Evolutionary conservation across 1,140 invertebrate genomes (phyloP), one percentile per base, ranked within the genome.

Genomic region (Drosophila mauritiana): DNA sequence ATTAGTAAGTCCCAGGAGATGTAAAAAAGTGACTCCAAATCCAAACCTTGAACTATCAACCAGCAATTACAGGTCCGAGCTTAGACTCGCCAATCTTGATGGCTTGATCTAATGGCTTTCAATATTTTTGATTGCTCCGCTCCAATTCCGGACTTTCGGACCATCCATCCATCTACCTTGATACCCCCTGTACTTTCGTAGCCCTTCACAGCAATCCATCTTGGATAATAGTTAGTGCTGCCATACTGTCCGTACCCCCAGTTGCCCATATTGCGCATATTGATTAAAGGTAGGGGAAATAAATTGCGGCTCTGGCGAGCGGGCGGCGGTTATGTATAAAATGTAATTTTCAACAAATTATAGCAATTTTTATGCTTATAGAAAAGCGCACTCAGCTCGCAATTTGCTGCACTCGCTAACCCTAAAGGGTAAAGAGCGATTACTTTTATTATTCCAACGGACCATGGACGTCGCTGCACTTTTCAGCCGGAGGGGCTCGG

Each of bases 351-450:
- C 62, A 79, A 77, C 75, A 91, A 91, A 91, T 91, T 91, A 91
- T 91, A 91, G 90, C 83, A 91, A 90, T 91, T 91, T 91, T 85
- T 78, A 80, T 84, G 84, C 80, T 89, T 88, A 89, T 89, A 89
- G 84, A 89, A 89, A 89, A 84, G 80, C 69, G 79, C 84, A 78
- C 73, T 73, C 68, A 88, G 56, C 46, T 80, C 45, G 84, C 85
- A 89, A 89, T 89, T 89, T 89, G 80, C 84, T 89, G 37, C 65
- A 89, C 75, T 86, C 68, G 77, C 64, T 89, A 89, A 89, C 86
- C 90, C 90, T 88, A 82, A 90, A 91, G 90, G 90, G 90, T 90
- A 91, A 90, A 85, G 78, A 68, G 86, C 90, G 91, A 91, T 91
- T 90, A 91, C 90, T 91, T 91, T 88, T 88, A 91, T 90, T 90